Percentiles rank a stretch among this genome's conserved stretches.
Conservation (phyloP, 2,888 invertebrate genomes). For the Zaprionus obscuricornis region DNA sequence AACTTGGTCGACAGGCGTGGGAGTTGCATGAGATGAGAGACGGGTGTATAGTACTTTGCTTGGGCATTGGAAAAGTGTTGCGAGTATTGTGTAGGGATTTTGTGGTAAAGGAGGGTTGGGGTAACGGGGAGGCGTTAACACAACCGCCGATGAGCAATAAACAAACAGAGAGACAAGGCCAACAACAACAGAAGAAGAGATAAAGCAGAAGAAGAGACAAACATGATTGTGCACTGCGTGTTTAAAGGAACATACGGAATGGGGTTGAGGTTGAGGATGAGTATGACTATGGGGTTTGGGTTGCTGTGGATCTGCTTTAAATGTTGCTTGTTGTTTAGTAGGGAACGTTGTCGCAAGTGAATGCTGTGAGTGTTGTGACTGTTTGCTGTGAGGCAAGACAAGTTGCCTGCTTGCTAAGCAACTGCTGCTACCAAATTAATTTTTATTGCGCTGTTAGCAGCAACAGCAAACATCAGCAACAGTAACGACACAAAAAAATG, state of each 20-base stretch:
- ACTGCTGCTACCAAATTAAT: conserved; percentile 70
- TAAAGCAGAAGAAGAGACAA: conserved; percentile 20
- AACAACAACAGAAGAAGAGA: conserved; percentile 19
- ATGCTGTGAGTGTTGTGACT: conserved; percentile 5
- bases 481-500: background rate
- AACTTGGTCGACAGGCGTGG: conserved; percentile 2
- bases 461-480: conserved; percentile 35
- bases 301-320: conserved; percentile 20
- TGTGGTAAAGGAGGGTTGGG: background rate
- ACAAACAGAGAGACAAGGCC: conserved; percentile 60
- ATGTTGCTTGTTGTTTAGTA: conserved; percentile 14
- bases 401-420: conserved; percentile 45
- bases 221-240: too few relatives aligned
- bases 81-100: background rate
- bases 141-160: conserved; percentile 62
- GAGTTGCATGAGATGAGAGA: background rate
- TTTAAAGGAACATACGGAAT: too few relatives aligned
- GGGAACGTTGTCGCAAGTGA: conserved; percentile 5
- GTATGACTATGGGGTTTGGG: too few relatives aligned
- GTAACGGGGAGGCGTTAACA: conserved; percentile 13
- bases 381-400: background rate
- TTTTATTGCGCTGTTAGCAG: conserved; percentile 79
- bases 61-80: too few relatives aligned
- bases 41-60: too few relatives aligned
- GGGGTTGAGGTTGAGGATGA: too few relatives aligned